phyloP scores from a whole-genome alignment of 2,113 vertebrate species.

The Chaetura pelagica region DNA sequence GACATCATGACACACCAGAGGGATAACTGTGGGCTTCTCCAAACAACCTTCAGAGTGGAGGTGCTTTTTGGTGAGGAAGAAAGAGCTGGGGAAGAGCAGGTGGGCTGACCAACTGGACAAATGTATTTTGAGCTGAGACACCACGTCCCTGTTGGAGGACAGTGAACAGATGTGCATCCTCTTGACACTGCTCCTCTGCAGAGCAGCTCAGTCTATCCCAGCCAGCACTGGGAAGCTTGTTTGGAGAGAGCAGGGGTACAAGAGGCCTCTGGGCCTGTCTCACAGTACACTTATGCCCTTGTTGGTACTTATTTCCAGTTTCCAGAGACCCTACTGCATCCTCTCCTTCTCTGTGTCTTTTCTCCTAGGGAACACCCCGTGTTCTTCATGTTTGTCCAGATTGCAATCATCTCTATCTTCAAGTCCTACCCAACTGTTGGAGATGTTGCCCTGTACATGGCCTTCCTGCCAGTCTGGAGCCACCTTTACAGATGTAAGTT shows the following conservation, averaged over 20 bases:
- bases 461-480: slow-evolving; percentile 93
- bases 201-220: not conserved
- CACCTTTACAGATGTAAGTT: slow-evolving; percentile 95
- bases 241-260: not conserved
- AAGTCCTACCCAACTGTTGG: slow-evolving; percentile 98
- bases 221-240: not conserved
- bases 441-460: slow-evolving; percentile 93
- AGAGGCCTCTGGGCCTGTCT: not conserved
- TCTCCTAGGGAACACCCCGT: slow-evolving; percentile 90
- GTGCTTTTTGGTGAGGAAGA: not conserved
- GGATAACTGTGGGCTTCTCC: not conserved
- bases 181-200: not conserved
- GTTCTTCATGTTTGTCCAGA: slow-evolving; percentile 97
- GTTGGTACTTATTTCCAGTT: not conserved
- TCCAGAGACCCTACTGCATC: not conserved
- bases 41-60: not conserved
- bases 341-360: not conserved
- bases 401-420: slow-evolving; percentile 95
- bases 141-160: not conserved
- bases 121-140: not conserved
- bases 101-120: not conserved
- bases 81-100: not conserved
- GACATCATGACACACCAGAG: no score
- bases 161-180: not conserved
- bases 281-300: not conserved